phyloP scores from a whole-genome alignment of 2,888 invertebrate species.

The Tipula confusa region DNA sequence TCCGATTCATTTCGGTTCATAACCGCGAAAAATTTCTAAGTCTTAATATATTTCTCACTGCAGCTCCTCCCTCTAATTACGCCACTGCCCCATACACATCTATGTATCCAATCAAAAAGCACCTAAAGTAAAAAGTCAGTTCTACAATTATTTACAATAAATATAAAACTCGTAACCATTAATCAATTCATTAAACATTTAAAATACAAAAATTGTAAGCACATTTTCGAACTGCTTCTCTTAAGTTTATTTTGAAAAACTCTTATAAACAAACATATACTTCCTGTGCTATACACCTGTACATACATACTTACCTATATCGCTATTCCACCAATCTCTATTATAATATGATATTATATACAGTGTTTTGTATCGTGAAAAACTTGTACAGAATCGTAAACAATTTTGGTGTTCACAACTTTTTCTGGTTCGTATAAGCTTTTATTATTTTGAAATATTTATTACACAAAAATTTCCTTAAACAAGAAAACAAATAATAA shows the following conservation, averaged over 20 bases:
- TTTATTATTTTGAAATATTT: neutral
- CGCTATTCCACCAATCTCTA: neutral
- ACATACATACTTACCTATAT: neutral
- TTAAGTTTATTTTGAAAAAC: neutral
- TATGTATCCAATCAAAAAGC: too few relatives aligned
- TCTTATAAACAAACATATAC: neutral
- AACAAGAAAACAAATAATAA: slow-evolving; percentile 1
- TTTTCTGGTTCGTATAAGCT: neutral
- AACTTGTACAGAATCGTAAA: neutral
- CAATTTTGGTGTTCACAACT: neutral
- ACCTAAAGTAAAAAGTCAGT: too few relatives aligned
- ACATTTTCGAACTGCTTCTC: neutral
- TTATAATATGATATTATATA: too few relatives aligned
- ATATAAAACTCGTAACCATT: neutral
- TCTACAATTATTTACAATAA: too few relatives aligned
- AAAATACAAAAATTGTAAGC: neutral
- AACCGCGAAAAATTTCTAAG: too few relatives aligned
- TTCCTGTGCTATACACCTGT: neutral
- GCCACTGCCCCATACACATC: too few relatives aligned
- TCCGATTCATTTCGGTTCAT: too few relatives aligned
- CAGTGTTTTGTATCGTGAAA: neutral
- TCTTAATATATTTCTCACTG: too few relatives aligned
- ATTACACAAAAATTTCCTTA: neutral
- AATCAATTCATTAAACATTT: neutral
- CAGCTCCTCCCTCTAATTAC: too few relatives aligned